Percentiles rank a stretch among this genome's conserved stretches.
Evolutionary conservation across 2,888 invertebrate genomes (phyloP).

Genomic region (Cryptus viduatorius): DNA sequence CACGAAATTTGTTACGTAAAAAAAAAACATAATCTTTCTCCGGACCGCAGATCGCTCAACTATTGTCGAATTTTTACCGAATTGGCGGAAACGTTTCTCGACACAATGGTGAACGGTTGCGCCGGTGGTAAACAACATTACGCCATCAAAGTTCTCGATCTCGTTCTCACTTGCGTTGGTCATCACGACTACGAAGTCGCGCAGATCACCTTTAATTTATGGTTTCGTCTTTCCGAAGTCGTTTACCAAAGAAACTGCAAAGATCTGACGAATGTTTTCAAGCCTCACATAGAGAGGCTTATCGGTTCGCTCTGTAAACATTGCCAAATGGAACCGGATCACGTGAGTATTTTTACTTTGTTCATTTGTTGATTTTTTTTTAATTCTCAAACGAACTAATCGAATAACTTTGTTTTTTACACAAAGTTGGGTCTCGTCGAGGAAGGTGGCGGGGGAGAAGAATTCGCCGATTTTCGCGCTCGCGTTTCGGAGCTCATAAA

Average conservation of each 20-base stretch:
- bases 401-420: not conserved
- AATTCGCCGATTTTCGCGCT: slow-evolving; percentile 93
- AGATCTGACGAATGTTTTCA: slow-evolving; percentile 92
- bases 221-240: slow-evolving; percentile 98
- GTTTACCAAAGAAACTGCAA: slow-evolving; percentile 95
- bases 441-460: slow-evolving; percentile 86
- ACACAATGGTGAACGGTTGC: slow-evolving; percentile 90
- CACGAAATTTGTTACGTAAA: too few species aligned
- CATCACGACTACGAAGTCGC: slow-evolving; percentile 98
- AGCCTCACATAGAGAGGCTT: slow-evolving; percentile 96
- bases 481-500: slow-evolving; percentile 97
- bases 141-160: slow-evolving; percentile 93
- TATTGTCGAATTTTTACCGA: slow-evolving; percentile 98
- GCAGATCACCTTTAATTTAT: slow-evolving; percentile 97
- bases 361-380: slow-evolving; percentile 14
- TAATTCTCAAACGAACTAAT: not conserved
- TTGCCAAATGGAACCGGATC: slow-evolving; percentile 98
- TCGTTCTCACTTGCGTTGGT: slow-evolving; percentile 96
- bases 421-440: slow-evolving; percentile 81
- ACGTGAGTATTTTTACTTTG: slow-evolving; percentile 86
- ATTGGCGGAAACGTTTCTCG: slow-evolving; percentile 95
- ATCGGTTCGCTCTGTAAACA: slow-evolving; percentile 95
- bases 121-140: slow-evolving; percentile 89
- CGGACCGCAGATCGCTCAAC: slow-evolving; percentile 90
- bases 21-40: slow-evolving; percentile 64